Evolutionary conservation across 2,888 invertebrate genomes (phyloP), one percentile per base, ranked within the genome.

Genomic region (Tachina lurida): DNA sequence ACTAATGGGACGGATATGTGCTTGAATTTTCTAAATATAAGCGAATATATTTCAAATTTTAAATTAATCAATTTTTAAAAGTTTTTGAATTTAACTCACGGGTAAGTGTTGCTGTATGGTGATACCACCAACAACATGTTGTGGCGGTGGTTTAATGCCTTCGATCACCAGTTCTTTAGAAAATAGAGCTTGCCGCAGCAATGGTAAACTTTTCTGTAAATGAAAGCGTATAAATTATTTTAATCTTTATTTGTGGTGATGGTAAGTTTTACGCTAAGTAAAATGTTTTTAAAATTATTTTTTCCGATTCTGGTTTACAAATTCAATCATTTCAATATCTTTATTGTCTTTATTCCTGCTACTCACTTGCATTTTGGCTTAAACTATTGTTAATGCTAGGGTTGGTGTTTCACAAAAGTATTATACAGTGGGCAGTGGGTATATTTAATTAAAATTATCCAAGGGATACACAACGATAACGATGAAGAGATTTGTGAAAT

Each of bases 131-230:
- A 96, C 94, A 86, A 95, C 95, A 87, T 96, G 92, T 87, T 93
- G 94, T 31, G 97, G 96, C 17, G 98, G 99, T 12, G 98, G 97
- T 91, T 96, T 96, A 90, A 99, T 98, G 15, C 99, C 99, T 89
- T 99, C 98, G 90, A 99, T 99, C 45, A 96, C 95, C 91, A 98
- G 94, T 93, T 98, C 98, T 93, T 97, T 97, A 58, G 95, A 96
- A 85, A 96, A 96, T 89, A 99, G 94, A 19, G 98, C 98, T 93
- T 98, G 97, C 82, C 98, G 95, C 87, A 99, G 94, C 88, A 98
- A 94, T 54, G 99, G 98, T 92, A 99, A 94, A 94, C 98, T 98
- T 96, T 98, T 98, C 97, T 97, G 94, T 90, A 87, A 82, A 56
- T 73, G 10, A 17, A 84, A 47, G 13, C 22, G 45, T 5, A 31